Evolutionary conservation across 2,888 invertebrate species (phyloP).

Genomic region (Amphimallon solstitiale): DNA sequence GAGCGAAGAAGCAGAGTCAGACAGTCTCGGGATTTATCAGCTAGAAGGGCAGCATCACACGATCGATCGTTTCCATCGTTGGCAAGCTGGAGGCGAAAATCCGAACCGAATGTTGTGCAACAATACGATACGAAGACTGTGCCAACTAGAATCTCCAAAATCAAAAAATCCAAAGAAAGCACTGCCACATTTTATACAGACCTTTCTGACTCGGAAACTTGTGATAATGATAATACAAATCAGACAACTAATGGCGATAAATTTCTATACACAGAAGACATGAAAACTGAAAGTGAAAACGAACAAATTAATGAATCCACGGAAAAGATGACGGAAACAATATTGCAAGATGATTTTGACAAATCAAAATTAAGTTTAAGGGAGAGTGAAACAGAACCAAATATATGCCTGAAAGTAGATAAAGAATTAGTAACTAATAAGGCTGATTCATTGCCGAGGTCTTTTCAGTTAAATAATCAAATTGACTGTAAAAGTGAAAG

Average conservation of each 20-base stretch:
- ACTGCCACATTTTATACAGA: slow-evolving; percentile 74
- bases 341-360: slow-evolving; percentile 84
- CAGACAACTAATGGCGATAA: slow-evolving; percentile 56
- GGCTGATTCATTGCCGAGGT: slow-evolving; percentile 81
- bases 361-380: slow-evolving; percentile 70
- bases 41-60: slow-evolving; percentile 58
- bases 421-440: slow-evolving; percentile 75
- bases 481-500: slow-evolving; percentile 63
- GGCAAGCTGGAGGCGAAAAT: slow-evolving; percentile 76
- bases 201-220: slow-evolving; percentile 71
- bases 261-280: slow-evolving; percentile 70
- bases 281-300: slow-evolving; percentile 63
- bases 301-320: slow-evolving; percentile 63
- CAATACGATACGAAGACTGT: slow-evolving; percentile 74
- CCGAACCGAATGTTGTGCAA: slow-evolving; percentile 72
- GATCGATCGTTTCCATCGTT: slow-evolving; percentile 68
- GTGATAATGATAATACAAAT: slow-evolving; percentile 50
- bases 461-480: slow-evolving; percentile 74
- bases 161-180: slow-evolving; percentile 73
- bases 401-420: slow-evolving; percentile 74
- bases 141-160: slow-evolving; percentile 76
- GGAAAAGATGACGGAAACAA: slow-evolving; percentile 83
- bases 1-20: slow-evolving; percentile 81
- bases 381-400: slow-evolving; percentile 59
- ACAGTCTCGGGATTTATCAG: slow-evolving; percentile 66